phyloP scores from a whole-genome alignment of 1,140 invertebrate genomes.

The Heliconius hermathena region DNA sequence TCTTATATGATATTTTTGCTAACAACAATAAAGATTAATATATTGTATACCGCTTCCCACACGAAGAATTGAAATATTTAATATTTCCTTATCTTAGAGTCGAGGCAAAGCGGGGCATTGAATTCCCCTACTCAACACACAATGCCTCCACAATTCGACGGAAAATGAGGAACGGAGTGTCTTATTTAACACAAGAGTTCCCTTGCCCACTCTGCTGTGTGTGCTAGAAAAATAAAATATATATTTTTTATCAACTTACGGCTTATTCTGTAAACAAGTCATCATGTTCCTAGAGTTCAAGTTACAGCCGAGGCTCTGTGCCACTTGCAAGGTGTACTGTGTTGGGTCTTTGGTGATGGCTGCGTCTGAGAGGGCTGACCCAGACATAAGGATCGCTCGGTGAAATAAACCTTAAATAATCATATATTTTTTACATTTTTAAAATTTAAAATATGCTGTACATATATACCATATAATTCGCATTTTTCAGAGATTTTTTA shows the following conservation, averaged over 20 bases:
- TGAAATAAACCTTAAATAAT: slow-evolving; percentile 89
- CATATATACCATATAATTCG: not conserved
- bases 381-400: slow-evolving; percentile 96
- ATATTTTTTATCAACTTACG: slow-evolving; percentile 52
- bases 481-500: not conserved
- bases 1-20: no score
- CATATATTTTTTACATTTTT: no score
- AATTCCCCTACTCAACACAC: not conserved
- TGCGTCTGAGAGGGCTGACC: slow-evolving; percentile 95
- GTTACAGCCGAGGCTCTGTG: slow-evolving; percentile 89
- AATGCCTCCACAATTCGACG: not conserved
- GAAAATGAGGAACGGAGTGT: no score
- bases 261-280: slow-evolving; percentile 69
- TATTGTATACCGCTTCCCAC: no score
- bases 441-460: no score
- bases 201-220: no score
- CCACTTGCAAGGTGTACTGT: slow-evolving; percentile 91
- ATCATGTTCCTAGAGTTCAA: slow-evolving; percentile 65
- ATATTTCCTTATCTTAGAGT: no score
- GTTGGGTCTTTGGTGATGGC: slow-evolving; percentile 91
- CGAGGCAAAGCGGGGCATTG: not conserved
- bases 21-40: no score
- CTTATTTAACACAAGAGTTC: no score
- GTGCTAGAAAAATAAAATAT: not conserved
- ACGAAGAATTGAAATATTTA: no score